These are phyloP conservation scores for Ascidia mentula DNA, from an alignment of 23 tunicate species.

Conservation along the genomic window DNA sequence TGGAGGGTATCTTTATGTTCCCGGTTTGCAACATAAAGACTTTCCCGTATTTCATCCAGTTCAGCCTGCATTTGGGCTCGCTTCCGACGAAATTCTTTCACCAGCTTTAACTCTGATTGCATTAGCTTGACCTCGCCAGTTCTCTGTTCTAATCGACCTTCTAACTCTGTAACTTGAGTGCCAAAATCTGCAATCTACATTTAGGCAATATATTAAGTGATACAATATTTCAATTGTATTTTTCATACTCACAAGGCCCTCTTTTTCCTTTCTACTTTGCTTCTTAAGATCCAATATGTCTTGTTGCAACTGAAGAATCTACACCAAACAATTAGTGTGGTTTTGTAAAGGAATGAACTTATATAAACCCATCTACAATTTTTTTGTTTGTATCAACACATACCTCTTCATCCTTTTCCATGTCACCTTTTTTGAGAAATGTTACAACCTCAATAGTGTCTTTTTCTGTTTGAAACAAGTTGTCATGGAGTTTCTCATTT, in stretches of 20 bases:
- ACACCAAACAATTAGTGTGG: background rate
- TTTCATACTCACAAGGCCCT: constrained; percentile 43
- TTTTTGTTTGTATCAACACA: background rate
- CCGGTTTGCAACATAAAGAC: constrained; percentile 61
- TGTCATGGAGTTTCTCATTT: constrained; percentile 90
- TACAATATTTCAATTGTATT: background rate
- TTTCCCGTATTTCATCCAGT: constrained; percentile 84
- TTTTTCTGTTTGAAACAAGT: constrained; percentile 87
- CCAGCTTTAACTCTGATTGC: constrained; percentile 91
- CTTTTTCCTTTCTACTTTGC: constrained; percentile 70
- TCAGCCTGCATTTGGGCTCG: constrained; percentile 93
- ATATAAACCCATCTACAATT: background rate
- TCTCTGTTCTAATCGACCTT: constrained; percentile 62
- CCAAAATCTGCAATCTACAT: constrained; percentile 73
- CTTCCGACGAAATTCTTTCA: constrained; percentile 94
- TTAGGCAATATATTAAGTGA: background rate
- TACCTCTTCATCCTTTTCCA: constrained; percentile 95
- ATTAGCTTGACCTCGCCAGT: constrained; percentile 84
- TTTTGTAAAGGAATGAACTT: background rate
- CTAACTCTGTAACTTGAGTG: constrained; percentile 51
- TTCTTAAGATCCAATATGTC: constrained; percentile 70
- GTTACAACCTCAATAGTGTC: constrained; percentile 99
- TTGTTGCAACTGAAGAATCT: constrained; percentile 65
- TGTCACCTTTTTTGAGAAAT: constrained; percentile 84
- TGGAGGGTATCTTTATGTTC: constrained; percentile 92